Evolutionary conservation across 2,113 vertebrate genomes (phyloP).

Genomic region (Steatornis caripensis): DNA sequence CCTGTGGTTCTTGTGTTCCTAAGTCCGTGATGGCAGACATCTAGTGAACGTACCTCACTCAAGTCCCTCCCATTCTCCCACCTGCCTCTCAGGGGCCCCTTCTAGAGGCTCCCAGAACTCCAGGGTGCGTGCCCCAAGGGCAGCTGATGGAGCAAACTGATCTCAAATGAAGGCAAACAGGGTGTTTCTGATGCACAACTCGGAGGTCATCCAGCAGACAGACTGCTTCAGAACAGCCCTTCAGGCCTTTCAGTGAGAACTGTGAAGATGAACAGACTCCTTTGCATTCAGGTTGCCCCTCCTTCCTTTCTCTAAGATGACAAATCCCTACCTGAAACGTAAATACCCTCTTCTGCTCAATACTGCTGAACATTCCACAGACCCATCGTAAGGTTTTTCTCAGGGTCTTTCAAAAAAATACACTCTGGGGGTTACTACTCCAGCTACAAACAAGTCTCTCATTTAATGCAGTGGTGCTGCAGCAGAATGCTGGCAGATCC

Average conservation of each 20-base stretch:
- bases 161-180: background rate
- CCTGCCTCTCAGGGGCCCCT: background rate
- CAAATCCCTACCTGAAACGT: too few species aligned
- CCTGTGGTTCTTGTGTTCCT: background rate
- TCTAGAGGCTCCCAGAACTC: background rate
- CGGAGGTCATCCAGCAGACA: background rate
- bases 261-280: background rate
- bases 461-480: background rate
- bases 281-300: background rate
- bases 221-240: background rate
- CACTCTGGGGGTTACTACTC: too few species aligned
- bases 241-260: background rate
- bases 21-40: background rate
- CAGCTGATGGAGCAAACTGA: background rate
- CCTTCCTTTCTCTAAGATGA: too few species aligned
- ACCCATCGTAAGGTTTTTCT: too few species aligned
- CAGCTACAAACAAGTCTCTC: rapidly evolving
- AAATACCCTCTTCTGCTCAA: too few species aligned
- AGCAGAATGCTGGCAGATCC: background rate
- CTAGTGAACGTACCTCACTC: background rate
- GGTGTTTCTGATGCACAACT: background rate
- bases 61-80: background rate
- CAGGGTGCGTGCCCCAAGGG: too few species aligned
- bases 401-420: background rate
- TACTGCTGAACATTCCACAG: too few species aligned